Evolutionary conservation across 1,140 invertebrate genomes (phyloP).

Genomic region (Amphibalanus amphitrite): DNA sequence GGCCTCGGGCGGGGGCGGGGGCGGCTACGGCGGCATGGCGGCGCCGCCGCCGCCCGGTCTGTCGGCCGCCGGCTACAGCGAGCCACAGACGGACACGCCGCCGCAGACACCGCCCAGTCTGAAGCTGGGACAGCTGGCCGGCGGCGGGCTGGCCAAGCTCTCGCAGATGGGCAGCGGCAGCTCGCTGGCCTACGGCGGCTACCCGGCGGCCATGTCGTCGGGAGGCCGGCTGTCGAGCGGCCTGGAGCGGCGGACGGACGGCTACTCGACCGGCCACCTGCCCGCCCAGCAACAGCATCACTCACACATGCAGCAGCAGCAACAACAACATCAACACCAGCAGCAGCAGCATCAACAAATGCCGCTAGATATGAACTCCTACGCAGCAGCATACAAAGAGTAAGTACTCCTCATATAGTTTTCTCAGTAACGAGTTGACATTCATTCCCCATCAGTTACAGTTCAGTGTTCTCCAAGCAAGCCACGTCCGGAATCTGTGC

Average conservation of each 20-base stretch:
- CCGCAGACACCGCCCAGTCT: constrained; percentile 81
- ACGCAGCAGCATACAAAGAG: not conserved
- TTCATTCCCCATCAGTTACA: too few relatives aligned
- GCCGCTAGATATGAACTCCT: not conserved
- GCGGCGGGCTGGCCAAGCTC: not conserved
- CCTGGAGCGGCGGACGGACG: not conserved
- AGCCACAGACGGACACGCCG: constrained; percentile 54
- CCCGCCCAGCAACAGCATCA: not conserved
- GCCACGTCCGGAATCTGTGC: too few relatives aligned
- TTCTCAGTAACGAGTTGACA: too few relatives aligned
- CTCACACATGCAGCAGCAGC: not conserved
- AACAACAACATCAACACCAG: not conserved
- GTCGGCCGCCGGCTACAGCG: constrained; percentile 13
- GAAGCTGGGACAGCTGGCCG: constrained; percentile 31
- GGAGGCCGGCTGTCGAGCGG: not conserved
- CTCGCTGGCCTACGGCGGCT: not conserved
- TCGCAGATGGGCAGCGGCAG: not conserved
- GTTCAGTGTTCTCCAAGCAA: too few relatives aligned
- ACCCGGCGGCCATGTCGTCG: not conserved
- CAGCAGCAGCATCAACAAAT: not conserved
- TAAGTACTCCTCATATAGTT: not conserved
- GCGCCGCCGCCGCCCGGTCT: constrained; percentile 11
- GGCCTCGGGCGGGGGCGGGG: constrained; percentile 25
- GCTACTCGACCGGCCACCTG: not conserved
- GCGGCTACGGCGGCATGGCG: constrained; percentile 11